A percentile compares a stretch with the other conserved stretches of the same genome.
These are phyloP conservation scores for Scaeva pyrastri DNA, from an alignment of 2,888 invertebrate species.

Conservation along the genomic window DNA sequence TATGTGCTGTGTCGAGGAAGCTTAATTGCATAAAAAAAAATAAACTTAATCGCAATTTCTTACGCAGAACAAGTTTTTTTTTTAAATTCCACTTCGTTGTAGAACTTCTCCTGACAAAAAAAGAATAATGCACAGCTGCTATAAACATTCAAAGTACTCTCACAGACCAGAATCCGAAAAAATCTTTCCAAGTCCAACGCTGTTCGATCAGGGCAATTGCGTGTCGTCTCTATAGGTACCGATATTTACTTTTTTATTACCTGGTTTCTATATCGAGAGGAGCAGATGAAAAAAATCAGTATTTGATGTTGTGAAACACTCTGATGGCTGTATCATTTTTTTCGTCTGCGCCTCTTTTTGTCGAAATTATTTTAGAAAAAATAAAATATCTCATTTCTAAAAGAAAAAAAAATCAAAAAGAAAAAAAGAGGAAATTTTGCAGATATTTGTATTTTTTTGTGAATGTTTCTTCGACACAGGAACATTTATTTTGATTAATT, in stretches of 20 bases:
- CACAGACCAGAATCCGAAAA: background rate
- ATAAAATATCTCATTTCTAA: conserved; percentile 41
- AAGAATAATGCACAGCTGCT: no score
- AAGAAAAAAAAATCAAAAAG: conserved; percentile 23
- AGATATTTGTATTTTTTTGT: conserved; percentile 22
- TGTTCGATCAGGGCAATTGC: conserved; percentile 42
- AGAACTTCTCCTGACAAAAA: no score
- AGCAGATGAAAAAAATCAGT: conserved; percentile 25
- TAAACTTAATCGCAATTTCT: no score
- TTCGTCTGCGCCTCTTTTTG: background rate
- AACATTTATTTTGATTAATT: conserved; percentile 54
- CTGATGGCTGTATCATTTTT: conserved; percentile 27
- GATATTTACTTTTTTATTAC: conserved; percentile 64
- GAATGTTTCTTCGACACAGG: background rate
- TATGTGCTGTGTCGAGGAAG: no score
- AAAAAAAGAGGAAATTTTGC: conserved; percentile 48
- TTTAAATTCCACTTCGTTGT: no score
- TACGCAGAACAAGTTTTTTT: no score
- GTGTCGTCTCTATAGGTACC: conserved; percentile 40
- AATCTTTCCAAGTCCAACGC: background rate
- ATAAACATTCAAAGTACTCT: no score
- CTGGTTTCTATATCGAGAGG: conserved; percentile 43
- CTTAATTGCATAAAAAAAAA: no score
- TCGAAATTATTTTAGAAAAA: conserved; percentile 28
- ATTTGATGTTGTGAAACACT: conserved; percentile 63